A percentile compares a stretch with the other conserved stretches of the same genome.
Evolutionary conservation across 2,888 invertebrate genomes (phyloP).

Genomic region (Pecten maximus): DNA sequence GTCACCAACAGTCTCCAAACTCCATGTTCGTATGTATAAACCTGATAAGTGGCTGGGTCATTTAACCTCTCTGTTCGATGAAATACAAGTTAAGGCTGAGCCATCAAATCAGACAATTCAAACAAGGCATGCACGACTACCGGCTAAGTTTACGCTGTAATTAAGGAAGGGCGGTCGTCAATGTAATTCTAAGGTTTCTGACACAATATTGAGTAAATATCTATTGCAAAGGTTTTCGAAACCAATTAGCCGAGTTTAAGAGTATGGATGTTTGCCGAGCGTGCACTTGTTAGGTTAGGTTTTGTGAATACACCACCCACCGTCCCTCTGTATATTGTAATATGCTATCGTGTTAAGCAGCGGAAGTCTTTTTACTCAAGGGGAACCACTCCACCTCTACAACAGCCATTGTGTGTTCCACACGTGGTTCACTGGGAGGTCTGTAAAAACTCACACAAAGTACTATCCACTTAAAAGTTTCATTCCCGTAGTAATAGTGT

Average conservation of each 20-base stretch:
- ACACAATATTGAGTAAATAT: conserved; percentile 29
- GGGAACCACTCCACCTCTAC: neutral
- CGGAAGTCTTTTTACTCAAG: neutral
- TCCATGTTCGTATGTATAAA: neutral
- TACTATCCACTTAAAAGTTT: neutral
- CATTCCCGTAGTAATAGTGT: neutral
- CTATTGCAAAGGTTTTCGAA: neutral
- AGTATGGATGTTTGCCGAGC: neutral
- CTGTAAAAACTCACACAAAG: neutral
- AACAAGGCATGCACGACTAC: neutral
- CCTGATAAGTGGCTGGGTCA: neutral
- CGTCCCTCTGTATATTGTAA: neutral
- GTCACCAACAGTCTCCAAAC: neutral
- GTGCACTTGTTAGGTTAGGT: conserved; percentile 6
- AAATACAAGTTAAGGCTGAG: neutral
- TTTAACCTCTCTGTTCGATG: neutral
- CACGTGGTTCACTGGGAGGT: neutral
- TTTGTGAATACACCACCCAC: neutral
- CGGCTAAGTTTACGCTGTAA: neutral
- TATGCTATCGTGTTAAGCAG: neutral
- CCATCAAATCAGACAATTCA: neutral
- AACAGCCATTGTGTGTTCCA: neutral
- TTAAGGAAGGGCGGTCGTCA: neutral
- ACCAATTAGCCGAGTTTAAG: neutral
- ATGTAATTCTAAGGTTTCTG: conserved; percentile 25